phyloP scores from a whole-genome alignment of 1,140 invertebrate species.

The Zaprionus africanus region DNA sequence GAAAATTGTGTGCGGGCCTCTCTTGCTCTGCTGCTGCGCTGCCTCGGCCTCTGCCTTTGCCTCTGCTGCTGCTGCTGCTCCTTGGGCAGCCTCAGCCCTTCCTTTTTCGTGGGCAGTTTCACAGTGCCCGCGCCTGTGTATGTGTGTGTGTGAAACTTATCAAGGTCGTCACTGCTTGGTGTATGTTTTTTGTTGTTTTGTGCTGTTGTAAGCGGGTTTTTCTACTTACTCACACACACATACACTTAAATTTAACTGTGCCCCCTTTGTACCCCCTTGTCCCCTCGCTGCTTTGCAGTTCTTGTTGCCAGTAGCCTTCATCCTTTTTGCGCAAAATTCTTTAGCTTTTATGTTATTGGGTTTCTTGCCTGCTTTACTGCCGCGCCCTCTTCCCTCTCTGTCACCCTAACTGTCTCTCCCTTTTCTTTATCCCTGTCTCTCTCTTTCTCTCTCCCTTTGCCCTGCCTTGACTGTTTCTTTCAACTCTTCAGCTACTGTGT shows the following conservation, averaged over 20 bases:
- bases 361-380: slow-evolving; percentile 60
- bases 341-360: slow-evolving; percentile 82
- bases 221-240: slow-evolving; percentile 60
- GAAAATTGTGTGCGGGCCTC: slow-evolving; percentile 24
- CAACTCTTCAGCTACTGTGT: slow-evolving; percentile 25
- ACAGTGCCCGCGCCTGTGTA: slow-evolving; percentile 11
- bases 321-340: slow-evolving; percentile 77
- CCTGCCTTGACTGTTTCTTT: slow-evolving; percentile 14
- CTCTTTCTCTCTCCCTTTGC: slow-evolving; percentile 17
- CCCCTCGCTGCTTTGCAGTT: neutral
- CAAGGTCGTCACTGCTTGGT: slow-evolving; percentile 68
- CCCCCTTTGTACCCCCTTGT: slow-evolving; percentile 2
- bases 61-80: slow-evolving; percentile 20
- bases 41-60: no score
- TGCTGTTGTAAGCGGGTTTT: slow-evolving; percentile 81
- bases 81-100: slow-evolving; percentile 63
- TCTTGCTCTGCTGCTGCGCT: slow-evolving; percentile 29
- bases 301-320: slow-evolving; percentile 55
- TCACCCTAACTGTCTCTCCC: slow-evolving; percentile 12
- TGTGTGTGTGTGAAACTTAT: slow-evolving; percentile 67
- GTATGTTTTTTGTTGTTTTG: slow-evolving; percentile 41
- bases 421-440: slow-evolving; percentile 6
- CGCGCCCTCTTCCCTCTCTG: slow-evolving; percentile 10
- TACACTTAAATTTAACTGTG: neutral
- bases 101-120: slow-evolving; percentile 52